Percentiles rank a stretch among this genome's conserved stretches.
These are phyloP conservation scores for Pavo muticus DNA, from an alignment of 2,113 vertebrate species.

Conservation along the genomic window DNA sequence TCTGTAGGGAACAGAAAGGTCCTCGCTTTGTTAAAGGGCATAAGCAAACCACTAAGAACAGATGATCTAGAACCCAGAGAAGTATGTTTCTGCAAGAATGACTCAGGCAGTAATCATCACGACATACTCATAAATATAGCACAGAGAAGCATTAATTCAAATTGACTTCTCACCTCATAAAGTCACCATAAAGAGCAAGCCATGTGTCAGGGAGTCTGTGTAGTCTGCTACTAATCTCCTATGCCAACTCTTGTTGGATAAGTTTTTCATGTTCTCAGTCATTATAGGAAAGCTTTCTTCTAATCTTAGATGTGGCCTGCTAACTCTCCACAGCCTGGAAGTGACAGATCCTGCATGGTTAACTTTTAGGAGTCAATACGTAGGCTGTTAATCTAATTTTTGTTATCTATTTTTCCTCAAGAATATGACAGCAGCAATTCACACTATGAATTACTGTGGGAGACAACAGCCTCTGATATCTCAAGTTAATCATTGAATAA, in stretches of 20 bases:
- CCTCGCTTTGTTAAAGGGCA: background rate
- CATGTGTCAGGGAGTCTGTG: background rate
- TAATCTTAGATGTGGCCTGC: background rate
- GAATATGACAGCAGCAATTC: background rate
- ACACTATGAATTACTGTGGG: background rate
- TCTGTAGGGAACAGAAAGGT: background rate
- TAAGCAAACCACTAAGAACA: background rate
- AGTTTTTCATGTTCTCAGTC: background rate
- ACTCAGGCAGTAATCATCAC: slow-evolving; percentile 20
- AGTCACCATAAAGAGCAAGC: background rate
- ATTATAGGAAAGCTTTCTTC: background rate
- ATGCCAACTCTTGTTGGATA: background rate
- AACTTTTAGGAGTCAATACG: background rate
- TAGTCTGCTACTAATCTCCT: background rate
- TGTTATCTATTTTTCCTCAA: background rate
- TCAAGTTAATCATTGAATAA: background rate
- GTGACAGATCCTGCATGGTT: background rate
- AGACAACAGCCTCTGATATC: background rate
- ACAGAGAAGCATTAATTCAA: background rate
- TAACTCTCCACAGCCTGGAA: background rate
- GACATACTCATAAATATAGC: slow-evolving; percentile 2
- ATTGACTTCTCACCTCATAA: background rate
- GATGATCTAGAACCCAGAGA: background rate
- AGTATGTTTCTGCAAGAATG: background rate
- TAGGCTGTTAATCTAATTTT: background rate